These are phyloP conservation scores for Chitala chitala DNA, from an alignment of 2,113 vertebrate species.

Conservation along the genomic window DNA sequence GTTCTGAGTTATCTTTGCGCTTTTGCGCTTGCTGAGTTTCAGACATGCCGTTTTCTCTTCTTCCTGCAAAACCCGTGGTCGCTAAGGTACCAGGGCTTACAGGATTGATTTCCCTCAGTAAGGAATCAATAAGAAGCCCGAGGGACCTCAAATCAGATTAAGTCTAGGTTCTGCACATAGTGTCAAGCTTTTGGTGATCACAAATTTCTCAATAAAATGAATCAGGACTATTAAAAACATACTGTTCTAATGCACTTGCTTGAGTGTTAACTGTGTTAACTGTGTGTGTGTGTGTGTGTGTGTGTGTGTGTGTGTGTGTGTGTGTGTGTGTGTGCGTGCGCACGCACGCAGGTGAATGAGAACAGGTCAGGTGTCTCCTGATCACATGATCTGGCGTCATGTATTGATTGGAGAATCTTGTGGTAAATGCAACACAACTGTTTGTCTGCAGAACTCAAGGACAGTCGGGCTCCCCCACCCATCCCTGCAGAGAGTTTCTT, in stretches of 20 bases:
- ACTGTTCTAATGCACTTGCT: background rate
- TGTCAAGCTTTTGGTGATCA: slow-evolving; percentile 26
- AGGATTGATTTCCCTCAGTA: slow-evolving; percentile 55
- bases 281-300: no score
- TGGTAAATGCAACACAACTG: no score
- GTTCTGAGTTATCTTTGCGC: slow-evolving; percentile 23
- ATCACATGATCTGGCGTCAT: background rate
- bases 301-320: no score
- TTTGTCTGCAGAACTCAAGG: background rate
- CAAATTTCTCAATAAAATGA: background rate
- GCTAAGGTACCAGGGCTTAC: slow-evolving; percentile 51
- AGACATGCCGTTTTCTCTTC: slow-evolving; percentile 19
- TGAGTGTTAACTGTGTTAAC: background rate
- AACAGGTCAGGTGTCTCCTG: background rate
- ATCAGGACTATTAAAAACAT: background rate
- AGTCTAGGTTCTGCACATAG: slow-evolving; percentile 14
- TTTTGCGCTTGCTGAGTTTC: slow-evolving; percentile 16
- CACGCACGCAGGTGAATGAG: no score
- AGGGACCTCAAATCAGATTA: slow-evolving; percentile 35
- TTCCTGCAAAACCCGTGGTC: slow-evolving; percentile 38
- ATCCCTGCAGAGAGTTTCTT: background rate
- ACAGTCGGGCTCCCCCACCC: background rate
- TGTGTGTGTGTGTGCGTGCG: no score
- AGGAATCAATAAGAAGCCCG: slow-evolving; percentile 49
- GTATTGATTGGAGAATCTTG: background rate